Conservation (phyloP, 2,113 vertebrate genomes). For the Mormoops blainvillei region DNA sequence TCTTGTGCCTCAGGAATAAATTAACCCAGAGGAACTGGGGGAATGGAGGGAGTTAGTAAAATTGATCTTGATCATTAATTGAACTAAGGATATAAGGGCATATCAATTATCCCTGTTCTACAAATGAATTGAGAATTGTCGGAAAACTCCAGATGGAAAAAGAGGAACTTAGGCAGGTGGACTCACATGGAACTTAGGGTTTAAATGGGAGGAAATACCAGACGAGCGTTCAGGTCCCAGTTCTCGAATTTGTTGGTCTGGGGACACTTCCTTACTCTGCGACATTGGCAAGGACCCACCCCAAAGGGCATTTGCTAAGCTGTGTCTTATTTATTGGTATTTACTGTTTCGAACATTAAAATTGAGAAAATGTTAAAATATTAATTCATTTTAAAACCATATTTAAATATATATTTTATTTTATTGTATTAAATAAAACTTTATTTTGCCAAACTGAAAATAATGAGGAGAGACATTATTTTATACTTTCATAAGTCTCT, state of each 20-base stretch:
- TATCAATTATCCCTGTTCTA: not conserved
- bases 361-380: not conserved
- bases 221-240: accelerated
- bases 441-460: not conserved
- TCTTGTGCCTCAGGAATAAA: not conserved
- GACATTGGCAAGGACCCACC: not conserved
- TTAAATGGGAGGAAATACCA: not conserved
- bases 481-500: not conserved
- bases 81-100: not conserved
- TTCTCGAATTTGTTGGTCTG: not conserved
- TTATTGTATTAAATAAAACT: not conserved
- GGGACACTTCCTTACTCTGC: not conserved
- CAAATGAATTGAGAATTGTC: not conserved
- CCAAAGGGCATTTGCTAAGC: not conserved
- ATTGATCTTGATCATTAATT: not conserved
- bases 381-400: not conserved
- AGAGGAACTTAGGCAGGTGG: not conserved
- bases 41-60: not conserved
- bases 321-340: not conserved
- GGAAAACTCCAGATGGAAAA: not conserved
- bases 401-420: not conserved
- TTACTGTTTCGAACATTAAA: not conserved
- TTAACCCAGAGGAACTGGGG: not conserved
- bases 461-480: not conserved
- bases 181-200: not conserved